Evolutionary conservation across 1,140 invertebrate genomes (phyloP).

Genomic region (Lanistes nyassanus): DNA sequence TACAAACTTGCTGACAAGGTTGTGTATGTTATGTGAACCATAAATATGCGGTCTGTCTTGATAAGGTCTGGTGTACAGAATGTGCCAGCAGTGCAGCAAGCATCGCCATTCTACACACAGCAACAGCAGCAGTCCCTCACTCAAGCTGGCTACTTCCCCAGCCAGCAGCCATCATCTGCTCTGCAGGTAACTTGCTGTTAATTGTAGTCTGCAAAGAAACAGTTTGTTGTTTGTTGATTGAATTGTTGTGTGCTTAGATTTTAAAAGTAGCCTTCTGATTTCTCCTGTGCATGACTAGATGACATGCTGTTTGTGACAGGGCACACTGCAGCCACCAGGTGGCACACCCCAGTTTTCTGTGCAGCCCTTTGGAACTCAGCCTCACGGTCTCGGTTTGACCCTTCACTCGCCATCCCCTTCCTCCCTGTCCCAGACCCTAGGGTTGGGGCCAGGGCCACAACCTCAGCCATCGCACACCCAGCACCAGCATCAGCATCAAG

Average conservation of each 20-base stretch:
- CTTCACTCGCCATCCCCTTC: constrained; percentile 43
- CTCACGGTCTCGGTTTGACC: constrained; percentile 39
- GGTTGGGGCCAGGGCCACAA: constrained; percentile 25
- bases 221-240: not conserved
- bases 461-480: constrained; percentile 24
- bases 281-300: too few relatives aligned
- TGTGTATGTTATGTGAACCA: too few relatives aligned
- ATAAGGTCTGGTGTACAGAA: constrained; percentile 45
- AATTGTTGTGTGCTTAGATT: not conserved
- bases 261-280: not conserved
- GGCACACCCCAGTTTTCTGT: constrained; percentile 49
- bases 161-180: constrained; percentile 48
- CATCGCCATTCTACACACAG: constrained; percentile 51
- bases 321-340: constrained; percentile 45
- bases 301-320: constrained; percentile 29
- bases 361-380: constrained; percentile 50
- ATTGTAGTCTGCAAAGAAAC: not conserved
- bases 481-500: constrained; percentile 28
- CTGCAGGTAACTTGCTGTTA: constrained; percentile 46
- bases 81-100: constrained; percentile 41
- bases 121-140: constrained; percentile 51
- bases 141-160: constrained; percentile 57
- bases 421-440: constrained; percentile 34
- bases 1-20: too few relatives aligned
- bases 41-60: too few relatives aligned